phyloP scores from a whole-genome alignment of 2,113 vertebrate genomes.

The Lasiurus cinereus region DNA sequence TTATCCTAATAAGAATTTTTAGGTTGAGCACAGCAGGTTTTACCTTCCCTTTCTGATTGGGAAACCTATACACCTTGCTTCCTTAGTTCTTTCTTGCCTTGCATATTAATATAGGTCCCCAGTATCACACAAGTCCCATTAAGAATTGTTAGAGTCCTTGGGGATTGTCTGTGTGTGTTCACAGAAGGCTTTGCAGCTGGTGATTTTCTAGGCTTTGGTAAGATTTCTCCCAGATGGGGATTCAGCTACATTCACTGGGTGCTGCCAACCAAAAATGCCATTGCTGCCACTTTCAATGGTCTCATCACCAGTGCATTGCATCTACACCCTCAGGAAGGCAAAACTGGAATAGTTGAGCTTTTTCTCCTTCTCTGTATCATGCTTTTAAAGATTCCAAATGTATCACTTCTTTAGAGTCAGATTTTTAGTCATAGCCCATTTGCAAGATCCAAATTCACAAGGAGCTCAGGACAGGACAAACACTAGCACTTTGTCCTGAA shows the following conservation, averaged over 20 bases:
- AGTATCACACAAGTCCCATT: background rate
- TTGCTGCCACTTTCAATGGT: background rate
- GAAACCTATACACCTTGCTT: background rate
- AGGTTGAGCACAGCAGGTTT: background rate
- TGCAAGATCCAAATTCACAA: background rate
- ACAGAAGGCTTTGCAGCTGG: background rate
- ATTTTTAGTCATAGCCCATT: background rate
- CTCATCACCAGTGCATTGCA: accelerated
- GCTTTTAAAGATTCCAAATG: background rate
- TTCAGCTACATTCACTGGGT: accelerated
- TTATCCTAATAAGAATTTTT: background rate
- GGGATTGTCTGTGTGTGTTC: background rate
- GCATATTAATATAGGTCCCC: background rate
- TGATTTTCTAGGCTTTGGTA: background rate
- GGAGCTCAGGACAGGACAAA: background rate
- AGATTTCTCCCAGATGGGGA: background rate
- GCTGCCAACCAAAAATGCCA: too few species aligned
- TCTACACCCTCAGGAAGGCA: background rate
- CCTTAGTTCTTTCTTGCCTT: background rate
- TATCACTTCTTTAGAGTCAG: background rate
- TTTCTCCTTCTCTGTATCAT: background rate
- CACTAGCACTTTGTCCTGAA: accelerated
- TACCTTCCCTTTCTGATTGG: background rate
- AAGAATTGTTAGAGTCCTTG: background rate
- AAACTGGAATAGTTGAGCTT: background rate